A percentile compares a stretch with the other conserved stretches of the same genome.
phyloP scores from a whole-genome alignment of 1,140 invertebrate genomes.

The Drosophila micromelanica region DNA sequence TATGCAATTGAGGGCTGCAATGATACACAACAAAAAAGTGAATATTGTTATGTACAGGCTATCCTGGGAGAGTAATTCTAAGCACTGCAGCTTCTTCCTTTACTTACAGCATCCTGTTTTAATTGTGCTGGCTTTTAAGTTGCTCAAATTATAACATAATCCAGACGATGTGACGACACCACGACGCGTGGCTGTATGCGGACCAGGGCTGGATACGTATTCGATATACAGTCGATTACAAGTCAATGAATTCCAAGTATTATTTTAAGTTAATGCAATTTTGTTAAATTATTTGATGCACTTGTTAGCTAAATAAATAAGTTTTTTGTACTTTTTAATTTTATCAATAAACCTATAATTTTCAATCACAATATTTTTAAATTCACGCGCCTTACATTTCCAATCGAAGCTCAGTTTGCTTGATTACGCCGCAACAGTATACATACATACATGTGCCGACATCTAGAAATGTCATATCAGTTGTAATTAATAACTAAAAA shows the following conservation, averaged over 20 bases:
- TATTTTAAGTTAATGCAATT: neutral
- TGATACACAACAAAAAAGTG: slow-evolving; percentile 35
- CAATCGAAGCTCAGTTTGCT: neutral
- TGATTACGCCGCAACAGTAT: neutral
- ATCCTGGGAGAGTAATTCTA: neutral
- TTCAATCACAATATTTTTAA: neutral
- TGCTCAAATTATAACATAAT: slow-evolving; percentile 64
- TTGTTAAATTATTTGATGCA: neutral
- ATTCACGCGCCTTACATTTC: slow-evolving; percentile 1
- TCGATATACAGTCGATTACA: slow-evolving; percentile 36
- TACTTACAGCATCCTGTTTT: slow-evolving; percentile 70
- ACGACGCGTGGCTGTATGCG: slow-evolving; percentile 64
- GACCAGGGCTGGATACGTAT: slow-evolving; percentile 46
- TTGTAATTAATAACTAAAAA: neutral
- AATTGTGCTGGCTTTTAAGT: slow-evolving; percentile 45
- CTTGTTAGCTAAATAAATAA: neutral
- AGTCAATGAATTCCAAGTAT: neutral
- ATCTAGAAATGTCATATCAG: neutral
- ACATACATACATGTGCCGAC: neutral
- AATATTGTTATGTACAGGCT: neutral
- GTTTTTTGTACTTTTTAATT: too few species aligned
- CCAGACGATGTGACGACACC: slow-evolving; percentile 72
- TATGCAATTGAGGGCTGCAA: slow-evolving; percentile 81
- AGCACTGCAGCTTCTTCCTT: neutral
- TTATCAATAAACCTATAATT: too few species aligned